These are phyloP conservation scores for Cerastis rubricosa DNA, from an alignment of 2,888 invertebrate genomes.

Conservation along the genomic window DNA sequence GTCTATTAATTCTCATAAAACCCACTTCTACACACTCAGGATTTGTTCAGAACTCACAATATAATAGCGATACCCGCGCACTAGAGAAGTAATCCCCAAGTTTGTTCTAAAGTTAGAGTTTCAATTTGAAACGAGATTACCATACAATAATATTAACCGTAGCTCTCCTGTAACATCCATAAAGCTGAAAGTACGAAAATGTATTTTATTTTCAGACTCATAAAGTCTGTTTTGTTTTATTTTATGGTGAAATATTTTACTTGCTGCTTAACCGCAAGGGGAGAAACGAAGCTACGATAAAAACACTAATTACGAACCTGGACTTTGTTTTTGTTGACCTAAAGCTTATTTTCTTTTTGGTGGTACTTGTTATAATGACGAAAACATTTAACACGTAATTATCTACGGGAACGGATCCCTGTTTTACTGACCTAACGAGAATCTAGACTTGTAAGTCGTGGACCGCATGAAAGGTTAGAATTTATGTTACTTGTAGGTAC, in stretches of 20 bases:
- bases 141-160: conserved; percentile 64
- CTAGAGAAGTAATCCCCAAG: conserved; percentile 59
- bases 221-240: conserved; percentile 67
- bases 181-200: conserved; percentile 40
- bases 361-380: conserved; percentile 59
- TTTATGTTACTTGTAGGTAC: neutral
- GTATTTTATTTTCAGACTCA: conserved; percentile 62
- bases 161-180: conserved; percentile 41
- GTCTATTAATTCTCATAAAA: conserved; percentile 39
- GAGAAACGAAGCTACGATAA: conserved; percentile 69
- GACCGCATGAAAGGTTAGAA: neutral
- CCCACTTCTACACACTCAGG: conserved; percentile 37
- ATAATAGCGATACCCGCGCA: conserved; percentile 51
- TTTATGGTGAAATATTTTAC: conserved; percentile 70
- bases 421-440: neutral
- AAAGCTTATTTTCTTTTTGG: conserved; percentile 56
- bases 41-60: conserved; percentile 52
- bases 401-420: neutral
- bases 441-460: neutral
- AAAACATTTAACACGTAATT: conserved; percentile 47
- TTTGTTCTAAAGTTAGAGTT: conserved; percentile 65
- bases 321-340: conserved; percentile 67
- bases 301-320: conserved; percentile 76
- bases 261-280: conserved; percentile 69
- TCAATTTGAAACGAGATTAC: conserved; percentile 66